phyloP scores from a whole-genome alignment of 1,140 invertebrate species.

The Drosophila tropicalis region DNA sequence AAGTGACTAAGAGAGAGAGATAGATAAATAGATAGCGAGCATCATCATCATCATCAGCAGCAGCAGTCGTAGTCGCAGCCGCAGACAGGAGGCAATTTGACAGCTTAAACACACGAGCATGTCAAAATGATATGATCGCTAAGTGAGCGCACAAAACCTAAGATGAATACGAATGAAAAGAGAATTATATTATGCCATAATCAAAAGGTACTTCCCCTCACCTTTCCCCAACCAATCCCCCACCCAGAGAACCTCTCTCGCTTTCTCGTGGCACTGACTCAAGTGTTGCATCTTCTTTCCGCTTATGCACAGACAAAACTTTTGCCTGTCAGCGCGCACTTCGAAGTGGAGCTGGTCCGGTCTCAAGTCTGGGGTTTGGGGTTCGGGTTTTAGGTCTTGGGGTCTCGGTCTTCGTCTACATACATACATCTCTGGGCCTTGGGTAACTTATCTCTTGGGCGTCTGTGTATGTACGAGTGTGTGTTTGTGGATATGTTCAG shows the following conservation, averaged over 20 bases:
- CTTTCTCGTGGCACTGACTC: conserved; percentile 18
- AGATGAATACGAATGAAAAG: conserved; percentile 29
- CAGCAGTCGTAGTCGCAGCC: conserved; percentile 45
- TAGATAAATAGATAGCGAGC: conserved; percentile 6
- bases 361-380: conserved; percentile 1
- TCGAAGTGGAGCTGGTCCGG: conserved; percentile 33
- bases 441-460: conserved; percentile 70
- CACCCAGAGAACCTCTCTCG: neutral
- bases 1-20: conserved; percentile 8
- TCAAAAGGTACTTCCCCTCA: conserved; percentile 18
- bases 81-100: conserved; percentile 79
- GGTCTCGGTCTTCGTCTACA: conserved; percentile 15
- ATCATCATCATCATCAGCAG: conserved; percentile 23
- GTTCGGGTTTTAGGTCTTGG: conserved; percentile 13
- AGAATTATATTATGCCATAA: conserved; percentile 53
- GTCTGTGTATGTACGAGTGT: conserved; percentile 29
- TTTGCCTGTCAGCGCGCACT: conserved; percentile 49
- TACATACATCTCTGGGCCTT: conserved; percentile 16
- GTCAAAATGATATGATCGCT: conserved; percentile 82
- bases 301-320: conserved; percentile 51
- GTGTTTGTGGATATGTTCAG: conserved; percentile 48
- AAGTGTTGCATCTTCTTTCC: conserved; percentile 73
- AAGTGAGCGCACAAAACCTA: conserved; percentile 71
- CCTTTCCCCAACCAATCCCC: neutral
- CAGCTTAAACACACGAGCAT: conserved; percentile 80